Evolutionary conservation across 1,140 invertebrate species (phyloP).

Genomic region (Listronotus bonariensis): DNA sequence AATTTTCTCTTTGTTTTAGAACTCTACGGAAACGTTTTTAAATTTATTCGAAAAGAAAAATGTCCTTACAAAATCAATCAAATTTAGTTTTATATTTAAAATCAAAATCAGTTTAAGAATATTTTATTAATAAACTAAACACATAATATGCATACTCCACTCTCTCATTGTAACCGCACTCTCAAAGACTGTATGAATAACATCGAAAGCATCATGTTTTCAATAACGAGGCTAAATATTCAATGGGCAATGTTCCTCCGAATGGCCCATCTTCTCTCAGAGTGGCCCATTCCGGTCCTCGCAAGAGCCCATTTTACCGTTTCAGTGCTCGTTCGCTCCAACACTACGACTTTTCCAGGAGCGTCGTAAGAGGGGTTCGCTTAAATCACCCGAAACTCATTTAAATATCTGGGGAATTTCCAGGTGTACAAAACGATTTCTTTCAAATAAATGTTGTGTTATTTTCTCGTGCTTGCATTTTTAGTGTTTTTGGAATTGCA

Average conservation of each 20-base stretch:
- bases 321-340: constrained; percentile 42
- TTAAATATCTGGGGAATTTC: constrained; percentile 42
- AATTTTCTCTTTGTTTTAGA: too few relatives aligned
- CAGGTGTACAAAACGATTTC: constrained; percentile 29
- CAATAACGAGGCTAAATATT: constrained; percentile 52
- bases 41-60: too few relatives aligned
- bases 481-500: not conserved
- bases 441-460: constrained; percentile 26
- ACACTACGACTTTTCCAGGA: constrained; percentile 38
- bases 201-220: constrained; percentile 41
- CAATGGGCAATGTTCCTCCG: constrained; percentile 46
- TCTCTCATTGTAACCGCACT: too few relatives aligned
- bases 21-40: too few relatives aligned
- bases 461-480: constrained; percentile 22
- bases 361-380: constrained; percentile 26
- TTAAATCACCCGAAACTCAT: constrained; percentile 39
- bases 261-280: constrained; percentile 45
- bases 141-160: too few relatives aligned
- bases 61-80: too few relatives aligned
- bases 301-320: constrained; percentile 45
- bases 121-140: too few relatives aligned
- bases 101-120: too few relatives aligned
- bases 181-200: too few relatives aligned
- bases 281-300: constrained; percentile 48
- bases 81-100: too few relatives aligned